Evolutionary conservation across 2,113 vertebrate species (phyloP), one percentile per base, ranked within the genome.

Genomic region (Petaurus breviceps): DNA sequence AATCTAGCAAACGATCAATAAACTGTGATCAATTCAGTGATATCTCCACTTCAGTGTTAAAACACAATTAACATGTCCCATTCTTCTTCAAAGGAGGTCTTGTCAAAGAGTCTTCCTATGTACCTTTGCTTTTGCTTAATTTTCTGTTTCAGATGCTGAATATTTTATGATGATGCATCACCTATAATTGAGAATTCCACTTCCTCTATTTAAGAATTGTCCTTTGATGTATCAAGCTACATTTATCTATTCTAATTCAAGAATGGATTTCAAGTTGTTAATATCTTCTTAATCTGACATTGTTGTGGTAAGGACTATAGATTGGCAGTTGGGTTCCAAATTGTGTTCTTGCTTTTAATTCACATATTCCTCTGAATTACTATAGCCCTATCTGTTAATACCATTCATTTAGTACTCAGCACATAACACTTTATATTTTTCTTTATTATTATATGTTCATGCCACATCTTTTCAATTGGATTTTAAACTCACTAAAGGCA

Each of bases 1-100:
- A 93, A 51, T 61, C 43, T 49, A 90, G 31, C 28, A 50, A 93
- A 26, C 55, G 84, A 8, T 50, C 22, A 94, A 43, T 47, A 53
- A 43, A 43, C 51, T 52, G 90, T 31, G 8, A 91, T 90, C 24
- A 31, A 9, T 68, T 55, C 90, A 50, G 92, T 94, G 24, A 9
- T 54, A 91, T 91, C 91, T 96, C 26, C 3, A n/a, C 14, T 94
- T 96, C 50, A 91, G 93, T 90, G 84, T 90, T 93, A 94, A 91
- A 90, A 51, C 47, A 90, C 90, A 90, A 51, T 50, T 90, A 90
- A 61, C 3, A 77, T 53, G 8, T 47, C 91, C 31, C 22, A 89
- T 92, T 89, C 94, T 6, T 96, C 93, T 93, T 92, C 28, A 97
- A 51, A 93, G 24, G 68, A 91, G 90, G 1, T 91, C 89, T 54